Evolutionary conservation across 2,888 invertebrate genomes (phyloP), one percentile per base, ranked within the genome.

Genomic region (Taenaris catops): DNA sequence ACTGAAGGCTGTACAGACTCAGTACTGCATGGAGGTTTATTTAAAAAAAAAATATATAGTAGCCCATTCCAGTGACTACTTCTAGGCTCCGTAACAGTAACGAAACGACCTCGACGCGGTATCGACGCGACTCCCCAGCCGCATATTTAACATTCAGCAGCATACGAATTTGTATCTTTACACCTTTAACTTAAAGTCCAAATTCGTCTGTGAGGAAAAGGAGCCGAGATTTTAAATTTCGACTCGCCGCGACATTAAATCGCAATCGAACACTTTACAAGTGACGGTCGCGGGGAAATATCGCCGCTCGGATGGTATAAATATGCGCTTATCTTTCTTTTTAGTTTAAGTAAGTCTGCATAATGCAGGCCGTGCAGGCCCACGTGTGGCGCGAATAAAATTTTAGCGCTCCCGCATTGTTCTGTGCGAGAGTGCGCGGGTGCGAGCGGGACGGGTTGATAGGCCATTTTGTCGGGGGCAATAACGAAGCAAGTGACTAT

Each of bases 281-380:
- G 57, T 75, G 84, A 79, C 73, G 72, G 67, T 76, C 66, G 69
- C 70, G 51, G 68, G 70, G 72, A 83, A 80, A 79, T 83, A 81
- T 79, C 76, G 79, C 68, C n/a, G 60, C 60, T 65, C 66, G 69
- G 72, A 71, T 73, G 65, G 80, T 75, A 83, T 86, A 86, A 84
- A 86, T 84, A 84, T 81, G 79, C 73, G 74, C 73, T 81, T 84
- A 83, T 83, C 83, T 80, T 79, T 81, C 79, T 81, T 83, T 83
- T 83, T 81, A 80, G 79, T 74, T 76, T 74, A 78, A 75, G 74
- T 78, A 72, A 71, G 66, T 63, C 68, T 78, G 80, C 79, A 84
- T 86, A 75, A 84, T 83, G 78, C 81, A 76, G 73, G 66, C 63
- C 56, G 60, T 50, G 49, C 47, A 47, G 58, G 58, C 58, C 74